Percentiles rank a stretch among this genome's conserved stretches.
Conservation (phyloP, 2,113 vertebrate species). For the Axis porcinus region DNA sequence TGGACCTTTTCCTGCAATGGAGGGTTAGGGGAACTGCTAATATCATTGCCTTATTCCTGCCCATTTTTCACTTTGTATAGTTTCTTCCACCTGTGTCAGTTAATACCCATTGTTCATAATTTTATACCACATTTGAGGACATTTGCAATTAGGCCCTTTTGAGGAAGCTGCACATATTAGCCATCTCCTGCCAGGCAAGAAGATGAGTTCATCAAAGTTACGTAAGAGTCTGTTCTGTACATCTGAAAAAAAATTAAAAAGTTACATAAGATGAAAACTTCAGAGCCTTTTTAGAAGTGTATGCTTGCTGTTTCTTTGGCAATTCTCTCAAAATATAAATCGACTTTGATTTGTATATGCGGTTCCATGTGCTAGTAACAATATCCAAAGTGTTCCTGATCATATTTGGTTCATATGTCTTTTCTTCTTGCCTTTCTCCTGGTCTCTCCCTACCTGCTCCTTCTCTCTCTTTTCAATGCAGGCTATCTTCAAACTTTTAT, state of each 20-base stretch:
- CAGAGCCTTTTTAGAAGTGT: background rate
- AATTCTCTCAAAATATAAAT: background rate
- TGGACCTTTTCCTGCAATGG: background rate
- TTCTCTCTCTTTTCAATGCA: rapidly evolving
- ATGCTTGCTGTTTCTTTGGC: background rate
- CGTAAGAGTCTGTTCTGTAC: background rate
- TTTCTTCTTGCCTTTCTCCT: background rate
- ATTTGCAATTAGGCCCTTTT: background rate
- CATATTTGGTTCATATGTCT: background rate
- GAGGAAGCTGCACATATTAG: background rate
- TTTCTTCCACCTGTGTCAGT: background rate
- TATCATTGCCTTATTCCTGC: background rate
- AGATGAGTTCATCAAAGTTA: background rate
- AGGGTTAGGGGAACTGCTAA: rapidly evolving
- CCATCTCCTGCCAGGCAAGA: background rate
- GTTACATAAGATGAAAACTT: background rate
- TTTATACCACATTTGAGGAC: background rate
- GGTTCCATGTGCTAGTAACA: background rate
- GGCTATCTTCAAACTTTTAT: background rate
- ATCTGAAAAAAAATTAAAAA: no score
- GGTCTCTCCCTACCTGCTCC: rapidly evolving
- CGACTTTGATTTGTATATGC: background rate
- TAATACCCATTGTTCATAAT: background rate
- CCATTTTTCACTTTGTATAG: background rate
- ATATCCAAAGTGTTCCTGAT: background rate